Base-by-base conservation (phyloP, 2,113 vertebrate species). In the Epinephelus fuscoguttatus region DNA sequence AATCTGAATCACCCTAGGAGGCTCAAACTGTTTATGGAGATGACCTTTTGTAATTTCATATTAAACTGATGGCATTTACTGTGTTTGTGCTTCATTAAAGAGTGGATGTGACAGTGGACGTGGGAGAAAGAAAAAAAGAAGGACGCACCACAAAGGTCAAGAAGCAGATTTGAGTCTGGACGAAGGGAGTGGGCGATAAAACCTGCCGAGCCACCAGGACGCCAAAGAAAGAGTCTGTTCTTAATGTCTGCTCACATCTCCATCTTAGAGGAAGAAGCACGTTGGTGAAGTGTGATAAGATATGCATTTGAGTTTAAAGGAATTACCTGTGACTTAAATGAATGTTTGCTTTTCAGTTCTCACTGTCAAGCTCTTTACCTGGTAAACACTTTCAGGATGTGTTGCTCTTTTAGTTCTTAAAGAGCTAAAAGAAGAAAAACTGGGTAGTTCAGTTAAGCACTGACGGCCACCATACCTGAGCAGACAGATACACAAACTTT, bases 101-200 rank as follows among this genome's bases (percentile, higher is more conserved):
- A 71, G 27, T 25, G 67, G 37, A 55, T 42, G 73, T 70, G 69
- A 66, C 57, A 37, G 52, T 13, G 6, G 66, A 69, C 4, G 75
- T 18, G 61, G 7, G 52, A 64, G 33, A 57, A 21, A 67, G 55
- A 40, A 19, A 64, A 14, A 64, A 14, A 27, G 21, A 33, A 55
- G 49, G 59, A 76, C 14, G 14, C 6, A 23, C 45, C 25, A 18
- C 45, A 75, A 86, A 87, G 88, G 78, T 86, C 84, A 69, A 70
- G 81, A 50, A 2, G 52, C 73, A 70, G 81, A 85, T 70, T 8
- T 50, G 74, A 80, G 68, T 23, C 56, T n/a, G 30, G 47, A 56
- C 3, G 53, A 77, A 1, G 6, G 55, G 62, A 78, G 64, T 15
- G 78, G 81, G 81, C 12, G 72, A 53, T 33, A 25, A 68, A 64